These are phyloP conservation scores for Dasypolia templi DNA, from an alignment of 2,888 invertebrate genomes.

Conservation along the genomic window DNA sequence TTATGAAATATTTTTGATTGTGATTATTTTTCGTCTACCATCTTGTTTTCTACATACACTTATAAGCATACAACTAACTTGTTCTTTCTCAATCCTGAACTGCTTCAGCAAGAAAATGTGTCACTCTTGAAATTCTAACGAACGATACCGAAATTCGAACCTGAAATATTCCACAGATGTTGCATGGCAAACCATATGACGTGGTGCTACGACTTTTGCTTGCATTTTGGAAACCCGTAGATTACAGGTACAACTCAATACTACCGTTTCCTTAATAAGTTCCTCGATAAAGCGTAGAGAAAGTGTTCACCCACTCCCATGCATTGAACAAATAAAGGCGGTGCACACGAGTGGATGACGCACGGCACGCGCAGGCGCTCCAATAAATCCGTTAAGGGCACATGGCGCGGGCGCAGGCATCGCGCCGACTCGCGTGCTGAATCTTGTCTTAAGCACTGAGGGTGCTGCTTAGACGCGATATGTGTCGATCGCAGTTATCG, in stretches of 20 bases:
- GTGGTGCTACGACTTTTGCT: background rate
- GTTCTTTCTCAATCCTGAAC: background rate
- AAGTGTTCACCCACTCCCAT: constrained; percentile 51
- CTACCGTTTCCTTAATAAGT: constrained; percentile 1
- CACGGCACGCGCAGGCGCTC: constrained; percentile 82
- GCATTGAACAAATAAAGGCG: constrained; percentile 59
- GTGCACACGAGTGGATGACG: constrained; percentile 67
- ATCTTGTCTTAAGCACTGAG: constrained; percentile 84
- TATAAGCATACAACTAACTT: background rate
- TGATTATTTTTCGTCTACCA: background rate
- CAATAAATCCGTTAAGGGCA: constrained; percentile 89
- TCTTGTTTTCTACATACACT: background rate
- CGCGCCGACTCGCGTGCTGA: constrained; percentile 78
- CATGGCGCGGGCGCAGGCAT: constrained; percentile 80
- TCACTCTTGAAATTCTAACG: background rate
- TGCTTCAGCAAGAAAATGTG: background rate
- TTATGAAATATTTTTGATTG: background rate
- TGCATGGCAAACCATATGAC: background rate
- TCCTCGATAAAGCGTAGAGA: constrained; percentile 35
- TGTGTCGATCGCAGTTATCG: constrained; percentile 66
- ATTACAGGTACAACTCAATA: background rate
- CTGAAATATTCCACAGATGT: background rate
- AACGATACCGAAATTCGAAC: background rate
- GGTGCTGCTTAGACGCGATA: constrained; percentile 74
- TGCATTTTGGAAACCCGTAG: background rate